phyloP scores from a whole-genome alignment of 2,113 vertebrate species.

The Anas platyrhynchos region DNA sequence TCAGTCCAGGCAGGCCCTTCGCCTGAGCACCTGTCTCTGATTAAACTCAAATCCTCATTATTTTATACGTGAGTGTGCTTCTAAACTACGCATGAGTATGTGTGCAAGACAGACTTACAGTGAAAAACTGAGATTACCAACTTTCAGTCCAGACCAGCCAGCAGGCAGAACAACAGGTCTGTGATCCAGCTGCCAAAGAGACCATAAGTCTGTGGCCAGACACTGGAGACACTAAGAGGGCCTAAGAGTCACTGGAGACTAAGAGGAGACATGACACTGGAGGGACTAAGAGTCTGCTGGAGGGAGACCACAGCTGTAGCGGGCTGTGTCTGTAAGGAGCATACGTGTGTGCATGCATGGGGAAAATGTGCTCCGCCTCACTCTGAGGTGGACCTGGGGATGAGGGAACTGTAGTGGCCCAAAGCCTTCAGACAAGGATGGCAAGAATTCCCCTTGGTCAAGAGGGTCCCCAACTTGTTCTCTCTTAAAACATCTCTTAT shows the following conservation, averaged over 20 bases:
- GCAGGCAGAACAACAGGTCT: background rate
- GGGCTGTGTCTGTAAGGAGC: rapidly evolving
- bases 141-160: background rate
- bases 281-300: background rate
- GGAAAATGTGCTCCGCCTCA: background rate
- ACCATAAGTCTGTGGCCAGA: background rate
- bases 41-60: background rate
- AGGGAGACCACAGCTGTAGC: background rate
- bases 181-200: background rate
- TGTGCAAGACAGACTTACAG: background rate
- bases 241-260: too few species aligned
- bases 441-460: background rate
- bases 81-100: background rate
- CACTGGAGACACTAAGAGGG: background rate
- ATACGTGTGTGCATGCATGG: rapidly evolving
- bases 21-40: background rate
- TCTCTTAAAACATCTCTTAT: background rate
- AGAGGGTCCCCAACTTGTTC: background rate
- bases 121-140: background rate
- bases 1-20: background rate
- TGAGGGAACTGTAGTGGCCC: background rate
- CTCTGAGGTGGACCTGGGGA: background rate
- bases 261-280: too few species aligned
- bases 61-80: background rate
- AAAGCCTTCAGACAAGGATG: background rate